phyloP scores from a whole-genome alignment of 2,888 invertebrate genomes.

The Cybosia mesomella region DNA sequence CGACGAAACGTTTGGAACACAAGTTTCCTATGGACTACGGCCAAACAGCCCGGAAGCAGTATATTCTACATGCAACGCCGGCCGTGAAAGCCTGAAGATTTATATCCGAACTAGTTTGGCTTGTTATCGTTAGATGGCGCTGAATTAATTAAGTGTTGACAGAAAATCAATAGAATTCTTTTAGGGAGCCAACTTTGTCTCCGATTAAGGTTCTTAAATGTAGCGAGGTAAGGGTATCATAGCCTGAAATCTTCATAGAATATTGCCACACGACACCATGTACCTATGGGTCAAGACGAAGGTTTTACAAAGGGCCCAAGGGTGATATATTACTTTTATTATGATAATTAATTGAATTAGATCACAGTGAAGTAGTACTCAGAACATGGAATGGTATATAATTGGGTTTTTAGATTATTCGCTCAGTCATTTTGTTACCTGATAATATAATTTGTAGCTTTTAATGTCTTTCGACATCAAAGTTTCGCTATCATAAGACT shows the following conservation, averaged over 20 bases:
- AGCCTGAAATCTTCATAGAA: neutral
- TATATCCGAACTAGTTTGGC: too few relatives aligned
- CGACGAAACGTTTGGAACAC: too few relatives aligned
- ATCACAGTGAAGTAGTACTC: conserved; percentile 1
- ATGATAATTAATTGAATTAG: conserved; percentile 2
- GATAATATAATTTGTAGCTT: too few relatives aligned
- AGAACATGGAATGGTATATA: neutral
- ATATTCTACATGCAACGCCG: too few relatives aligned
- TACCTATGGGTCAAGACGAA: neutral
- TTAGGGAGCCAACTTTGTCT: too few relatives aligned
- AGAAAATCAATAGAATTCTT: neutral
- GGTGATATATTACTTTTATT: neutral
- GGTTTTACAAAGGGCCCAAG: neutral
- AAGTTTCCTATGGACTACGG: too few relatives aligned
- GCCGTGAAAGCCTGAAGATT: too few relatives aligned
- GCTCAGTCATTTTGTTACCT: neutral
- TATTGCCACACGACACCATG: neutral
- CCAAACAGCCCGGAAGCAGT: too few relatives aligned
- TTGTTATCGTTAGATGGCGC: too few relatives aligned
- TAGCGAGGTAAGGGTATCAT: neutral
- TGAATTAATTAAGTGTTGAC: too few relatives aligned
- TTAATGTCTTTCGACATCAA: too few relatives aligned
- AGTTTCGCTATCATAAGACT: too few relatives aligned
- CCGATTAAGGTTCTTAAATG: neutral
- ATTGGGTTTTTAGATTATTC: neutral